phyloP scores from a whole-genome alignment of 2,797 vertebrate genomes.

The Myotis pilosus region DNA sequence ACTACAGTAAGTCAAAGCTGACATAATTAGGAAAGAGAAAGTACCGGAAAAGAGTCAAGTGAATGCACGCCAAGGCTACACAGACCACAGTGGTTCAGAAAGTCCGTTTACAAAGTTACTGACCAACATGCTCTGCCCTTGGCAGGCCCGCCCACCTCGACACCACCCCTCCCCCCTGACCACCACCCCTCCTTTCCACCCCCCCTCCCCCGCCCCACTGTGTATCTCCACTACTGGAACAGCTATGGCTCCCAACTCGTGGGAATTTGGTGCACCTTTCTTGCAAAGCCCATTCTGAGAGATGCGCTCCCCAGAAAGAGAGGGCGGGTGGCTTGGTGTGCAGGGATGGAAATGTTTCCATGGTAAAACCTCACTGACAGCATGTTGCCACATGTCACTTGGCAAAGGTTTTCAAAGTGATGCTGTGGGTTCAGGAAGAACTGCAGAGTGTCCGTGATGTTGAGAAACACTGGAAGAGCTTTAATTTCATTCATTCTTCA shows the following conservation, averaged over 20 bases:
- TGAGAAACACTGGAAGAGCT: not conserved
- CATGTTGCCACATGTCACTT: not conserved
- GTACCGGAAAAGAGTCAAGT: not conserved
- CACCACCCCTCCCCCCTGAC: no score
- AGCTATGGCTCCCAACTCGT: rapidly evolving
- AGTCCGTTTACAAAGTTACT: slow-evolving; percentile 22
- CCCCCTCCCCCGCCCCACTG: rapidly evolving
- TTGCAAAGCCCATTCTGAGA: not conserved
- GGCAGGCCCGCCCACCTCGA: not conserved
- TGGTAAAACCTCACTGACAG: not conserved
- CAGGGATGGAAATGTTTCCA: not conserved
- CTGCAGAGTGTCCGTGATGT: not conserved
- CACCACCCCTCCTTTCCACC: no score
- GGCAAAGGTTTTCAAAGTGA: not conserved
- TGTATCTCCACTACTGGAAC: no score
- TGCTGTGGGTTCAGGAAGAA: not conserved
- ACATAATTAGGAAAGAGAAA: not conserved
- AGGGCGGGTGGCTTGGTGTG: not conserved
- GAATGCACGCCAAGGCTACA: not conserved
- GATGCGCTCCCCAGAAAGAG: not conserved
- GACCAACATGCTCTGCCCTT: not conserved
- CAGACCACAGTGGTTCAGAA: not conserved
- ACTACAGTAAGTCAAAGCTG: not conserved
- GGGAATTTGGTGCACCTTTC: not conserved
- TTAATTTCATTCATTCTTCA: not conserved